These are phyloP conservation scores for Rhagium mordax DNA, from an alignment of 2,888 invertebrate genomes.

Conservation along the genomic window DNA sequence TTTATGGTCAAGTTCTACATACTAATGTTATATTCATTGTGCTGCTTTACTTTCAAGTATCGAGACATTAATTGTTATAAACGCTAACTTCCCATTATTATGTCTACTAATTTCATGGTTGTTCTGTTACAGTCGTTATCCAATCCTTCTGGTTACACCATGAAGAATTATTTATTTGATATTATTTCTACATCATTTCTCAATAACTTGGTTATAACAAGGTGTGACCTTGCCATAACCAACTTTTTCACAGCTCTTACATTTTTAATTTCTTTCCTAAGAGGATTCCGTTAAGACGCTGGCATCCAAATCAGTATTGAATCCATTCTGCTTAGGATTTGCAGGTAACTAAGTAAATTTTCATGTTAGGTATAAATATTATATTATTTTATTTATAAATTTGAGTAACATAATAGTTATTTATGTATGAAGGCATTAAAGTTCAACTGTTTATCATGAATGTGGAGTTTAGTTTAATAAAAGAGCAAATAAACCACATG, in stretches of 20 bases:
- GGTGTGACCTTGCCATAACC: not conserved
- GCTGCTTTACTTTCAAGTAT: conserved; percentile 8
- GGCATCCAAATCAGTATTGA: not conserved
- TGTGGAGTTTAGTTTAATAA: too few species aligned
- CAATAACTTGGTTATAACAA: not conserved
- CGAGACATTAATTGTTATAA: conserved; percentile 21
- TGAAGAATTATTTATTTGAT: not conserved
- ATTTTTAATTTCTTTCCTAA: not conserved
- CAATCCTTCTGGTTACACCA: conserved; percentile 4
- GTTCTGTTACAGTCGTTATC: conserved; percentile 8
- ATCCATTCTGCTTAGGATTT: not conserved
- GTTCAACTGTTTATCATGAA: too few species aligned
- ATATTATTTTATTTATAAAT: too few species aligned
- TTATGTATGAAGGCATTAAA: too few species aligned
- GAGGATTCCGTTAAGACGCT: not conserved
- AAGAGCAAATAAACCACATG: too few species aligned
- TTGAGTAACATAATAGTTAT: too few species aligned
- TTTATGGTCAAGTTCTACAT: conserved; percentile 45
- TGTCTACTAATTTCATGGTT: not conserved
- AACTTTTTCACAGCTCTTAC: not conserved
- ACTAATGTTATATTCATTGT: conserved; percentile 24
- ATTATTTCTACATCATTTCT: not conserved
- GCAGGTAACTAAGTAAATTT: not conserved
- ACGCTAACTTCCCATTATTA: conserved; percentile 5
- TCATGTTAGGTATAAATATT: too few species aligned